Evolutionary conservation across 2,113 vertebrate species (phyloP).

Genomic region (Buteo buteo): DNA sequence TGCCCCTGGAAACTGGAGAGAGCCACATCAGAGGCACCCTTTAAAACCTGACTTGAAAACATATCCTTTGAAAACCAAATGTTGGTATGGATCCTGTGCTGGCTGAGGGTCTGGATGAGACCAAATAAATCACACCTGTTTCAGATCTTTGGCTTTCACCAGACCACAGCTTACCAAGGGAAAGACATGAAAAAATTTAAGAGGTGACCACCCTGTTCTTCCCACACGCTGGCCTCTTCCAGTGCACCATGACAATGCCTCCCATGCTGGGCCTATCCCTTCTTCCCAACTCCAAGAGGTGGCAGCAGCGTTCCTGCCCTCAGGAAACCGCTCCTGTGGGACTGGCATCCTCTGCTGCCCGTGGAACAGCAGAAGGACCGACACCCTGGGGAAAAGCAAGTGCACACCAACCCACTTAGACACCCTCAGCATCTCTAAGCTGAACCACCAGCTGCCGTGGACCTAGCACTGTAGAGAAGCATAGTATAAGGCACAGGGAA

Average conservation of each 20-base stretch:
- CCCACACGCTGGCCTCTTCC: accelerated
- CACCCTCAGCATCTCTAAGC: background rate
- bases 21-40: background rate
- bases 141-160: background rate
- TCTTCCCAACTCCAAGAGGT: slow-evolving; percentile 2
- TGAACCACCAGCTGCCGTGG: background rate
- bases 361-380: background rate
- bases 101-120: background rate
- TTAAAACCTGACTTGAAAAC: background rate
- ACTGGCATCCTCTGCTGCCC: background rate
- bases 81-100: background rate
- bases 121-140: background rate
- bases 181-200: background rate
- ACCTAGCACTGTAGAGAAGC: background rate
- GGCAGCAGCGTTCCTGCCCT: slow-evolving; percentile 6
- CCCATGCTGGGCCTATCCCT: background rate
- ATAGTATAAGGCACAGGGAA: background rate
- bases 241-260: background rate
- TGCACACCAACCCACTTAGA: background rate
- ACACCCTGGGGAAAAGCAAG: background rate
- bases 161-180: background rate
- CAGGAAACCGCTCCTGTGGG: accelerated
- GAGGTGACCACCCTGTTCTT: accelerated
- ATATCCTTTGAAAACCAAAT: background rate
- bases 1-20: background rate